phyloP scores from a whole-genome alignment of 2,113 vertebrate species.

The human region GRCh38 chr2:65819501-65820000 shows the following conservation, averaged over 20 bases:
- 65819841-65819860: neutral
- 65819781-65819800: neutral
- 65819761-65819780: neutral
- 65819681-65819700: neutral
- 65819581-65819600: neutral
- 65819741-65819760: neutral
- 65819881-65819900: neutral
- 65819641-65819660: neutral
- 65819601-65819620: neutral
- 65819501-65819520: neutral
- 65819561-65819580: neutral
- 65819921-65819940: neutral
- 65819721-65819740: neutral
- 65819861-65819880: neutral
- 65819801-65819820: neutral
- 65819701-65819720: neutral
- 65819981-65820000: neutral
- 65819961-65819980: neutral
- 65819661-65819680: neutral
- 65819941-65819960: neutral
- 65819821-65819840: slow-evolving; percentile 4
- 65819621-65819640: neutral
- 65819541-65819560: neutral
- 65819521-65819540: neutral
- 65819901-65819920: neutral